phyloP scores from a whole-genome alignment of 2,888 invertebrate species.

The Disparrhopalites patrizii region DNA sequence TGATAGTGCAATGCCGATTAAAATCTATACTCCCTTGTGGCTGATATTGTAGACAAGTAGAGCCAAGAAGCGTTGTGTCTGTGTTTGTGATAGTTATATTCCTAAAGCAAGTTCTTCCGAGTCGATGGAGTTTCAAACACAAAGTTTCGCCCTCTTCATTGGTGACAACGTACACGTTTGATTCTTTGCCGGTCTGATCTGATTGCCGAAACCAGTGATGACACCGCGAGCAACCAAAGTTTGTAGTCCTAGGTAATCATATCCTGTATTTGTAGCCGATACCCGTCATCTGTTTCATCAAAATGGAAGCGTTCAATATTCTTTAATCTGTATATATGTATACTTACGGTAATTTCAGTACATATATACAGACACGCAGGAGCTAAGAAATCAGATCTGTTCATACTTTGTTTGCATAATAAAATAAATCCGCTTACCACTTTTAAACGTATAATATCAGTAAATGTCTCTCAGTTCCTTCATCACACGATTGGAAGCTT shows the following conservation, averaged over 20 bases:
- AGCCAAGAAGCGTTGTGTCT: slow-evolving; percentile 89
- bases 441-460: slow-evolving; percentile 94
- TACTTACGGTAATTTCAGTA: neutral
- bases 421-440: slow-evolving; percentile 54
- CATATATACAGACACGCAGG: neutral
- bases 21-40: slow-evolving; percentile 96
- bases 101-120: slow-evolving; percentile 94
- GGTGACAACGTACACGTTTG: slow-evolving; percentile 87
- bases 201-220: slow-evolving; percentile 86
- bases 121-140: slow-evolving; percentile 84
- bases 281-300: slow-evolving; percentile 76
- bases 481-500: slow-evolving; percentile 98
- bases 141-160: slow-evolving; percentile 72
- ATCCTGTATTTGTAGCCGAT: slow-evolving; percentile 92
- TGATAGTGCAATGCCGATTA: slow-evolving; percentile 90
- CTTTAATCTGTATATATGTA: too few species aligned
- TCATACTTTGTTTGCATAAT: neutral
- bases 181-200: slow-evolving; percentile 99
- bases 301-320: too few species aligned
- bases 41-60: slow-evolving; percentile 92
- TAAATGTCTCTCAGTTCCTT: slow-evolving; percentile 98
- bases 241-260: slow-evolving; percentile 93
- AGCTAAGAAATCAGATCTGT: neutral
- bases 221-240: slow-evolving; percentile 73
- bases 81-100: slow-evolving; percentile 92